Conservation (phyloP, 2,888 invertebrate genomes). For the Agelastica alni region DNA sequence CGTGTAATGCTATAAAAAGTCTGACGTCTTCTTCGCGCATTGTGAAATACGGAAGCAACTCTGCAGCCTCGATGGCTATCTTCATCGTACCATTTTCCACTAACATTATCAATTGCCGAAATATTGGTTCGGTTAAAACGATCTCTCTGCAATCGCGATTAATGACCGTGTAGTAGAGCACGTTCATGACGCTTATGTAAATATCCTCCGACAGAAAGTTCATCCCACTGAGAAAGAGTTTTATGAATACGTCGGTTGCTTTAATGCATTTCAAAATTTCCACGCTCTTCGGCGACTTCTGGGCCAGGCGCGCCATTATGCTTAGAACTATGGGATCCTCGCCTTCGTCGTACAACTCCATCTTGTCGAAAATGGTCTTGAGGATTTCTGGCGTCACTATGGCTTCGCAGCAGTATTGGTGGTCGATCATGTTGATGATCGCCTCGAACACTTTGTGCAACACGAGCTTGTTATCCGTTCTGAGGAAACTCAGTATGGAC, state of each 20-base stretch:
- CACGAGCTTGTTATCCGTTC: constrained; percentile 40
- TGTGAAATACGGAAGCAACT: constrained; percentile 39
- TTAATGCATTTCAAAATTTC: constrained; percentile 36
- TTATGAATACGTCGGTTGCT: constrained; percentile 37
- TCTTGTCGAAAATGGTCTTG: constrained; percentile 37
- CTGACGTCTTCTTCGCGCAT: constrained; percentile 33
- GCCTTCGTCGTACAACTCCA: constrained; percentile 37
- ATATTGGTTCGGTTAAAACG: constrained; percentile 34
- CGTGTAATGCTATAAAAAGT: constrained; percentile 37
- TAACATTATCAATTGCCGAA: constrained; percentile 34
- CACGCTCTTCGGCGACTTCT: constrained; percentile 39
- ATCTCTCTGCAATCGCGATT: constrained; percentile 37
- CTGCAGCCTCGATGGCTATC: constrained; percentile 35
- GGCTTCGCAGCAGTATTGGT: constrained; percentile 47
- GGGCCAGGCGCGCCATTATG: constrained; percentile 42
- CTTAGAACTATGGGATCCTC: constrained; percentile 43
- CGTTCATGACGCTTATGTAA: constrained; percentile 39
- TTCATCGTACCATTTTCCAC: constrained; percentile 27
- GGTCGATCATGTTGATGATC: constrained; percentile 45
- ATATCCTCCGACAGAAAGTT: constrained; percentile 32
- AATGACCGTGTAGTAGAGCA: constrained; percentile 37
- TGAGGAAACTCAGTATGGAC: constrained; percentile 42
- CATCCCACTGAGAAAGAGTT: constrained; percentile 39
- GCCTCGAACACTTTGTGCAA: constrained; percentile 44
- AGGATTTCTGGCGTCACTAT: constrained; percentile 45